Evolutionary conservation across 1,140 invertebrate species (phyloP), one percentile per base, ranked within the genome.

Genomic region (Chelonus insularis): DNA sequence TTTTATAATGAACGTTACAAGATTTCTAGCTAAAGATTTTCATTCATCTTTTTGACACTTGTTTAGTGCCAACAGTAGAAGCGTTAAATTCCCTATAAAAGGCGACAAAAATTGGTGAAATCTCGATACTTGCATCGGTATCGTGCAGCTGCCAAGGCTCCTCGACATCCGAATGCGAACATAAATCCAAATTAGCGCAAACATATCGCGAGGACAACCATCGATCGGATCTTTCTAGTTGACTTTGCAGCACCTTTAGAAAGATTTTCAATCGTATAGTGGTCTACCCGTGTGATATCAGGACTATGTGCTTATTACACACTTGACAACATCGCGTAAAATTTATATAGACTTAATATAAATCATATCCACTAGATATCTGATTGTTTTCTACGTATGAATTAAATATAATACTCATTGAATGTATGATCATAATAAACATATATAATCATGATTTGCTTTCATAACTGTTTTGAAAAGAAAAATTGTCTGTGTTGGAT

Each of bases 141-240:
- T 14, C 25, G 57, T 51, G 47, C 45, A 34, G 50, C 45, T 29
- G 37, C 45, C 52, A 45, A 39, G 55, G 45, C 43, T 39, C 48
- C 45, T 48, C 37, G 60, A 72, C 68, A 66, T 64, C 59, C 67
- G 61, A 72, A 71, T 67, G 65, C 65, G 66, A 72, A 73, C 71
- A 74, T 74, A 74, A 74, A 74, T 74, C 68, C 72, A 74, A 74
- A 74, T 74, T 73, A 74, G 72, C 72, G 69, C 62, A 63, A 68
- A 69, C 62, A 60, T 66, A 71, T 65, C 69, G 63, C 62, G 57
- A 52, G 39, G 45, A 36, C 48, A 7, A 14, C 56, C 21, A 58
- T 64, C 64, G 70, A 73, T 70, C 63, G 63, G 52, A 57, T 60
- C 41, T 54, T 59, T 51, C 41, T 48, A n/a, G 11, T 29, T 39